Evolutionary conservation across 2,888 invertebrate genomes (phyloP), one percentile per base, ranked within the genome.

Genomic region (Hemithea aestivaria): DNA sequence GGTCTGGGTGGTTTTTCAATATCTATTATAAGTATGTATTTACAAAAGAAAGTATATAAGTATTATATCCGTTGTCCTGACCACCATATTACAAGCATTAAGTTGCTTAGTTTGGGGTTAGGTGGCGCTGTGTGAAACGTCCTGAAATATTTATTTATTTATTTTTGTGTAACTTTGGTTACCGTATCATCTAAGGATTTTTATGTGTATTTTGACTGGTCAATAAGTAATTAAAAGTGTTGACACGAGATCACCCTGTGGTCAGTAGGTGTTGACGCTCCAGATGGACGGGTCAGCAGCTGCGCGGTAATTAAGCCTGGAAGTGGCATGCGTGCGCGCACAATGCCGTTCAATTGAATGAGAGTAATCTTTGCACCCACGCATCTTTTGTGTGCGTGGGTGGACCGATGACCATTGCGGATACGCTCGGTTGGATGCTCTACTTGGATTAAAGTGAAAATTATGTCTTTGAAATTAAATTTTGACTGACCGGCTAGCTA

Each of bases 321-420:
- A 81, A 83, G 84, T 82, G 84, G 81, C 82, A 81, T 82, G 84
- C 85, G 85, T 78, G 70, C 65, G 80, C 81, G 83, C 81, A 84
- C 85, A 85, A 85, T 85, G 81, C 83, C 67, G 75, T 74, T 85
- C 85, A 87, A 87, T 87, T 87, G 87, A 87, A 87, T 87, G 85
- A 81, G 80, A 83, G 77, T 87, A 87, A 87, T 87, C 87, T 85
- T 87, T 84, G 81, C 85, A 82, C 87, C 87, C 87, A 87, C 85
- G 84, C 83, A 66, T 74, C 80, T 75, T 76, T 79, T 80, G 78
- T 76, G 60, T 48, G 75, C 74, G 85, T 85, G 82, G 85, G 85
- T 79, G 87, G 84, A 85, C 79, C 71, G 71, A 73, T 85, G 87
- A 84, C 85, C 87, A 66, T 66, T 68, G 66, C 47, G 37, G 43